These are phyloP conservation scores for Arctocebus calabarensis DNA, from an alignment of 2,797 vertebrate genomes.

Conservation along the genomic window DNA sequence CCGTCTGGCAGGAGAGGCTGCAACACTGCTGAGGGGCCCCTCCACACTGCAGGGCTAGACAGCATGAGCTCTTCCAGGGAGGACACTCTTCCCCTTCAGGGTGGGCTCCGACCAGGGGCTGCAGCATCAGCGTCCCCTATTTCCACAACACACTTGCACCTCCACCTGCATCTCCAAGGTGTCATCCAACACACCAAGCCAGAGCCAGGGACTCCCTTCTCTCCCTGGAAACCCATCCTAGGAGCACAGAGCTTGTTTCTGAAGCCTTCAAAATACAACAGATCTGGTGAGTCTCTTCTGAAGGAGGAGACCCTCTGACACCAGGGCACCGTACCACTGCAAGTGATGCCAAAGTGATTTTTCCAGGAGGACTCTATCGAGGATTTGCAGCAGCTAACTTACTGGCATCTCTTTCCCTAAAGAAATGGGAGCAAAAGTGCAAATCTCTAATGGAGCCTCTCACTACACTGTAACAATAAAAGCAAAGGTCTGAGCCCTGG, in stretches of 20 bases:
- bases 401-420: neutral
- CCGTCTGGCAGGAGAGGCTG: neutral
- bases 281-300: neutral
- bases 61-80: neutral
- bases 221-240: neutral
- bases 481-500: neutral
- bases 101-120: neutral
- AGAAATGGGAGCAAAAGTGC: neutral
- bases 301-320: neutral
- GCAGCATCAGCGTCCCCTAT: neutral
- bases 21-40: neutral
- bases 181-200: neutral
- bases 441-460: neutral
- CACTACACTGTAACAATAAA: no score
- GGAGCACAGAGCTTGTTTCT: neutral
- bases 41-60: accelerated
- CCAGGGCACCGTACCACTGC: no score
- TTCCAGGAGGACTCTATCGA: neutral
- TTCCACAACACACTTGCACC: neutral
- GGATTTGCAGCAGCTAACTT: neutral
- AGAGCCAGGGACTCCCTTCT: neutral
- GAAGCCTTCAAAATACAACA: neutral
- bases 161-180: neutral
- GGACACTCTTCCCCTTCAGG: neutral
- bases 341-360: neutral